These are phyloP conservation scores for Heliothis subflexa DNA, from an alignment of 1,140 invertebrate species.

Conservation along the genomic window DNA sequence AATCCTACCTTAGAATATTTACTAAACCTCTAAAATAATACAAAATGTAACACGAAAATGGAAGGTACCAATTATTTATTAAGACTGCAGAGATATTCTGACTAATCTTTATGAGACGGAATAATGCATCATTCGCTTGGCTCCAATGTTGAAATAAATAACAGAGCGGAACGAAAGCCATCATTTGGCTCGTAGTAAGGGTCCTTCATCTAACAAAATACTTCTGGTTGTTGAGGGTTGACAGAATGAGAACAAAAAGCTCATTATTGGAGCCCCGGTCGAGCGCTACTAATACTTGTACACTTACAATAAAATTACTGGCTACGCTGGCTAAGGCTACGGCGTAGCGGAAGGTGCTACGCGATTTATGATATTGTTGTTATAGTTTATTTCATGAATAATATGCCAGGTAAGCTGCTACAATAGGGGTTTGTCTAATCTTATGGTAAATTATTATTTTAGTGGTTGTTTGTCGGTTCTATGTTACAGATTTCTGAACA, in stretches of 20 bases:
- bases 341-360: constrained; percentile 13
- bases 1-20: constrained; percentile 2
- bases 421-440: background rate
- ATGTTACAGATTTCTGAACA: too few relatives aligned
- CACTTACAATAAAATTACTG: constrained; percentile 26
- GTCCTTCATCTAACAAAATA: constrained; percentile 42
- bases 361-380: constrained; percentile 27
- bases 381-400: constrained; percentile 34
- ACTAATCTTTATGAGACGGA: constrained; percentile 19
- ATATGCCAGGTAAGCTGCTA: constrained; percentile 1
- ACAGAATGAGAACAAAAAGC: constrained; percentile 38
- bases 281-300: constrained; percentile 29
- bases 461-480: background rate
- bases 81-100: constrained; percentile 29
- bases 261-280: constrained; percentile 18
- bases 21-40: constrained; percentile 14
- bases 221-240: constrained; percentile 31
- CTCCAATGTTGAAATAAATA: constrained; percentile 11
- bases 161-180: constrained; percentile 27
- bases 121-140: background rate
- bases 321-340: background rate
- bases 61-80: constrained; percentile 3
- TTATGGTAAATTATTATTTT: background rate
- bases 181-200: constrained; percentile 36
- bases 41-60: constrained; percentile 12